These are phyloP conservation scores for Hucho hucho DNA, from an alignment of 2,113 vertebrate species.

Conservation along the genomic window DNA sequence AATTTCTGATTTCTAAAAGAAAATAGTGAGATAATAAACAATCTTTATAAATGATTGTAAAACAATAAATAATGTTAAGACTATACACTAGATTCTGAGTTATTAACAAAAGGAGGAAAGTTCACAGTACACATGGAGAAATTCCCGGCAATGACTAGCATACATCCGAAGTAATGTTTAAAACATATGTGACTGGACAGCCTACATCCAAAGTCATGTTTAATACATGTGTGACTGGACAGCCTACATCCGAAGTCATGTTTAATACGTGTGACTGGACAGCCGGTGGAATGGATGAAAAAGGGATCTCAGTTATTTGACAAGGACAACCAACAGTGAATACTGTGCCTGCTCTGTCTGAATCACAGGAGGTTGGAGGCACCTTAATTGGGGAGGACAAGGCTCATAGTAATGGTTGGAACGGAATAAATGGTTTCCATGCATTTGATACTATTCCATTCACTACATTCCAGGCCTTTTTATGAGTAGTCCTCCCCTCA, in stretches of 20 bases:
- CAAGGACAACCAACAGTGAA: background rate
- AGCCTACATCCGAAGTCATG: background rate
- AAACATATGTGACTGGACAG: background rate
- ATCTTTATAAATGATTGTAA: conserved; percentile 64
- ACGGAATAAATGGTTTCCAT: no score
- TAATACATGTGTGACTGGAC: no score
- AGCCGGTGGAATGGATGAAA: no score
- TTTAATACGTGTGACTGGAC: no score
- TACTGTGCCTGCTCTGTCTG: background rate
- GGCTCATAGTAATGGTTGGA: no score
- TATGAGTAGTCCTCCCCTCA: no score
- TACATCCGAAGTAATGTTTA: background rate
- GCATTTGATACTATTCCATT: no score
- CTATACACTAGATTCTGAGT: conserved; percentile 54
- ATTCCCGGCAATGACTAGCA: background rate
- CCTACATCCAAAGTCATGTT: conserved; percentile 3
- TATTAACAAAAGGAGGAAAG: conserved; percentile 41
- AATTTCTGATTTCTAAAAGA: conserved; percentile 58
- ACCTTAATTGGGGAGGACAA: no score
- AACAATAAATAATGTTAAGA: conserved; percentile 60
- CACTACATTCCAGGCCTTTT: no score
- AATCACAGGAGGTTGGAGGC: conserved; percentile 40
- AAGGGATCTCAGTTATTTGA: background rate
- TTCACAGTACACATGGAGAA: conserved; percentile 27
- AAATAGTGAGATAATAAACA: conserved; percentile 55